Evolutionary conservation across 2,797 vertebrate species (phyloP), one percentile per base, ranked within the genome.

Genomic region (Thaleichthys pacificus): DNA sequence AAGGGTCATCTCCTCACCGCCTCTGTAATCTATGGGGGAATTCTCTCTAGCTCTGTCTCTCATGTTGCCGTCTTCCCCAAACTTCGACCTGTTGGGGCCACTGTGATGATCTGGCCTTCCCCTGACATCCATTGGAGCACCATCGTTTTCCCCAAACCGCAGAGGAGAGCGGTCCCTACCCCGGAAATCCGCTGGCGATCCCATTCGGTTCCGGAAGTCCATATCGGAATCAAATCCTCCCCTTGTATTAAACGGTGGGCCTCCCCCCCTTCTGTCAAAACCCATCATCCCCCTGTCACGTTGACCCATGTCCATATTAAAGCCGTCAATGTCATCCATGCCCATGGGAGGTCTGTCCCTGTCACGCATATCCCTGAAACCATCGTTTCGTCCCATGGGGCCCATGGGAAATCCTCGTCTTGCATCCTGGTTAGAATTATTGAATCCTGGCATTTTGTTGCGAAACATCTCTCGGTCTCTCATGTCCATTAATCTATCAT

Each of bases 151-250:
- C 87, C 94, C 94, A 86, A 97, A 96, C 86, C 95, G 92, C 73
- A 94, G 87, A 77, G 96, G 95, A 5, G 96, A 95, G 78, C 93
- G 88, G 17, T 96, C 95, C 74, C 95, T 93, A 65, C 87, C 92
- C 84, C 92, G 93, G 79, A 95, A 96, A 72, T 97, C 95, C 78
- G 89, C 67, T 0, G 92, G 74, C 60, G 94, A 90, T 67, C 91
- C 94, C 24, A 93, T 93, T 58, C 93, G 94, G 84, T 92, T 95
- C 86, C 96, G 94, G 73, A 97, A 95, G 84, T 97, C 96, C 89
- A 93, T 86, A 76, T 95, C 93, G 0, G 93, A 92, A 51, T 92
- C 87, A 89, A 95, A 94, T 71, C 87, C 88, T 42, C 89, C 92
- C 86, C 93, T 93, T 32, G 86, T 80, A 80, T 89, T 90, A 63